Evolutionary conservation across 2,888 invertebrate species (phyloP).

Genomic region (Drosophila engyochracea): DNA sequence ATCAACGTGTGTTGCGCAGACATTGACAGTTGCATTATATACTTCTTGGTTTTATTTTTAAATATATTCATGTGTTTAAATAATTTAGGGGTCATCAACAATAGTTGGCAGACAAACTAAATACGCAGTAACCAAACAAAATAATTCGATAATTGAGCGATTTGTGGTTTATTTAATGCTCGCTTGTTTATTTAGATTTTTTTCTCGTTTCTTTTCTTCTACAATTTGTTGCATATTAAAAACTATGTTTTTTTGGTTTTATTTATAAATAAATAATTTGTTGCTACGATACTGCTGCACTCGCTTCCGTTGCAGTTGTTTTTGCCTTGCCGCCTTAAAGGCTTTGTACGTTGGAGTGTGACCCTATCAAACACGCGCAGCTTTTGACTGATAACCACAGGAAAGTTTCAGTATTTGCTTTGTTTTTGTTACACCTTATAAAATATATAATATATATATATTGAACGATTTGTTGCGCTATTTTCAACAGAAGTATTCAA

Average conservation of each 20-base stretch:
- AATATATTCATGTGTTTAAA: constrained; percentile 1
- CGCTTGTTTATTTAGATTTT: constrained; percentile 15
- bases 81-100: constrained; percentile 45
- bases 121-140: constrained; percentile 12
- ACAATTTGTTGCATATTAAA: constrained; percentile 44
- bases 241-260: constrained; percentile 29
- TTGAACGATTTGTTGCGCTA: constrained; percentile 13
- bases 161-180: constrained; percentile 38
- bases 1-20: constrained; percentile 31
- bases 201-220: constrained; percentile 11
- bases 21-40: constrained; percentile 1
- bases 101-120: constrained; percentile 30
- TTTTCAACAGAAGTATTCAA: constrained; percentile 33
- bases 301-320: constrained; percentile 1
- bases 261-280: constrained; percentile 52
- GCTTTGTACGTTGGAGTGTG: constrained; percentile 32
- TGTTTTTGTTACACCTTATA: constrained; percentile 40
- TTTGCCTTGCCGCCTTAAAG: constrained; percentile 23
- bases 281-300: constrained; percentile 34
- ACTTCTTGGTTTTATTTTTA: constrained; percentile 27
- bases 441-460: constrained; percentile 41
- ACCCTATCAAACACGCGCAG: constrained; percentile 21
- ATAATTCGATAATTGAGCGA: constrained; percentile 40
- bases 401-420: constrained; percentile 8
- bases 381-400: constrained; percentile 28